These are phyloP conservation scores for Cheilosia variabilis DNA, from an alignment of 2,888 invertebrate genomes.

Conservation along the genomic window DNA sequence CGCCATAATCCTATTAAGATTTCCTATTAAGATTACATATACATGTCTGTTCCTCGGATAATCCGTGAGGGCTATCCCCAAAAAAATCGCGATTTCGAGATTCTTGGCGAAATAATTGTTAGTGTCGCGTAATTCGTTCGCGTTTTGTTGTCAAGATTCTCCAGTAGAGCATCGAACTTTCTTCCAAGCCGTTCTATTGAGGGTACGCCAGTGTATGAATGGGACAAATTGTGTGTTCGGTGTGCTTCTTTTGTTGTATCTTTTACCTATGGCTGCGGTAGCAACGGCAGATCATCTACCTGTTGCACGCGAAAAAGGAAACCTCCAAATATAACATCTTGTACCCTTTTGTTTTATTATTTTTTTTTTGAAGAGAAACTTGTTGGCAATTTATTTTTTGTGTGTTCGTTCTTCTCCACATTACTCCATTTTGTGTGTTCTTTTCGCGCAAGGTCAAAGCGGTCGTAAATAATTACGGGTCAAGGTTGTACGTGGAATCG, in stretches of 20 bases:
- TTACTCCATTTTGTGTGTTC: slow-evolving; percentile 32
- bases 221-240: neutral
- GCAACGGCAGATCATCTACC: slow-evolving; percentile 25
- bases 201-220: no score
- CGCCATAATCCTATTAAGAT: no score
- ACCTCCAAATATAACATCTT: slow-evolving; percentile 4
- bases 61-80: neutral
- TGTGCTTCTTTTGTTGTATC: slow-evolving; percentile 1
- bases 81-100: neutral
- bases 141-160: neutral
- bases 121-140: neutral
- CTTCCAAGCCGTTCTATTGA: slow-evolving; percentile 4
- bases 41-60: neutral
- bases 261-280: slow-evolving; percentile 6
- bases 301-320: slow-evolving; percentile 30
- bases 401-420: slow-evolving; percentile 14
- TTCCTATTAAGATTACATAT: neutral
- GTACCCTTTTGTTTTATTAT: slow-evolving; percentile 7
- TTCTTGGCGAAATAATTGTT: neutral
- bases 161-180: slow-evolving; percentile 40
- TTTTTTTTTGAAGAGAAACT: slow-evolving; percentile 6
- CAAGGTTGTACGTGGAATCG: slow-evolving; percentile 53
- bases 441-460: slow-evolving; percentile 55
- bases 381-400: neutral
- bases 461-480: slow-evolving; percentile 66